Base-by-base conservation (phyloP, 1,140 invertebrate species). In the Prorops nasuta region DNA sequence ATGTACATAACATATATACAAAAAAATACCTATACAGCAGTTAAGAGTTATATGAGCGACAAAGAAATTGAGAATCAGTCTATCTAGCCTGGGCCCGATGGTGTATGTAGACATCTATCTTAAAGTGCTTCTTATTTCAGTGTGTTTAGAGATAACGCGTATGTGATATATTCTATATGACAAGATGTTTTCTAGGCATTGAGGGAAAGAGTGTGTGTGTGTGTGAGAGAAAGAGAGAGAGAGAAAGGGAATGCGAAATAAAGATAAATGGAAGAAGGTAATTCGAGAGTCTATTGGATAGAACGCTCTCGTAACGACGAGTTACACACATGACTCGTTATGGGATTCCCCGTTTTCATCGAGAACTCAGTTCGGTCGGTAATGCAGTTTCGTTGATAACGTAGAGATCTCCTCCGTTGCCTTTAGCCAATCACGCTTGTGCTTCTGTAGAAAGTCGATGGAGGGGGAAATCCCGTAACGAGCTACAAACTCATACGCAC, bases 101-200 rank as follows among this genome's bases (percentile, higher is more conserved):
- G 58, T 71, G 63, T 68, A 71, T 61, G 70, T 76, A 74, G 72
- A 74, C 56, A 72, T 75, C 73, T 77, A 74, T 78, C 74, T 76
- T 78, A 76, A 78, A 78, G 76, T 77, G 76, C 76, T 78, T 78
- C 76, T 78, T 78, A 78, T 77, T 78, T 78, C 72, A 74, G 72
- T 77, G 73, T 77, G 74, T 78, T 77, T 78, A 78, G 74, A 74
- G 64, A 63, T 77, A 77, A 77, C 64, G 69, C 72, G 72, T 77
- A 76, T 77, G 76, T 78, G 74, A 78, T 78, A 78, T 77, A 76
- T 76, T 73, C 67, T 76, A 77, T 76, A 76, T 73, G 67, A 69
- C 57, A 57, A 71, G 62, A 72, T 66, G 60, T 67, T 72, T 71
- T 70, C 56, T 67, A 66, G 60, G 58, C 64, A 60, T 57, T 60